A percentile compares a stretch with the other conserved stretches of the same genome.
Evolutionary conservation across 1,140 invertebrate genomes (phyloP).

Genomic region (Anagrus nilaparvatae): DNA sequence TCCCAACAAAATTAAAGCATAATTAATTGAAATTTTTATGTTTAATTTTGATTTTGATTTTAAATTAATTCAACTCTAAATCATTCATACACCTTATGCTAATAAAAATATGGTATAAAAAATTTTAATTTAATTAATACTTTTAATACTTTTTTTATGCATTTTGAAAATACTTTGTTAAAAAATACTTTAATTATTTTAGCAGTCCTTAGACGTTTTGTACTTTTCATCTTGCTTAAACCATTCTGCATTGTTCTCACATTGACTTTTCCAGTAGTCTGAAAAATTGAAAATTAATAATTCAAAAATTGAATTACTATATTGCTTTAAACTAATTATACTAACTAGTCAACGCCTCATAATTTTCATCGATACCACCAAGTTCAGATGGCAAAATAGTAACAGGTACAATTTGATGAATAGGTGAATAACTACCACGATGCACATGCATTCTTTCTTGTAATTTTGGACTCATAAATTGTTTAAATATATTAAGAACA

Average conservation of each 20-base stretch:
- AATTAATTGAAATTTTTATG: no score
- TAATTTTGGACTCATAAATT: constrained; percentile 62
- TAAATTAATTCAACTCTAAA: no score
- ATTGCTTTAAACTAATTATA: background rate
- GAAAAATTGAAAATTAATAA: constrained; percentile 16
- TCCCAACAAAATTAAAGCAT: no score
- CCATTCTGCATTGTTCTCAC: constrained; percentile 45
- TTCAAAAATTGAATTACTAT: constrained; percentile 3
- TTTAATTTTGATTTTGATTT: no score
- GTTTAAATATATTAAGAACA: constrained; percentile 56
- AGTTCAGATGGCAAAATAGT: constrained; percentile 49
- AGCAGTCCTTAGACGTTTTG: no score
- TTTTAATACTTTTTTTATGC: no score
- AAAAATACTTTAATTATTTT: no score
- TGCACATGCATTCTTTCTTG: constrained; percentile 46
- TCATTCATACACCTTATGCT: no score
- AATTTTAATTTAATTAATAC: no score
- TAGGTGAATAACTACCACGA: constrained; percentile 29
- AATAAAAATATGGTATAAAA: no score
- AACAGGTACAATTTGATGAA: constrained; percentile 38
- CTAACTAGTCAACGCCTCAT: constrained; percentile 29
- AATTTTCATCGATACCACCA: constrained; percentile 44
- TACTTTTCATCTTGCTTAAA: constrained; percentile 48
- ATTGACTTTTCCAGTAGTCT: constrained; percentile 45
- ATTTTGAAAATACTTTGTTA: no score